These are phyloP conservation scores for Sardinella longiceps DNA, from an alignment of 2,797 vertebrate species.

Conservation along the genomic window DNA sequence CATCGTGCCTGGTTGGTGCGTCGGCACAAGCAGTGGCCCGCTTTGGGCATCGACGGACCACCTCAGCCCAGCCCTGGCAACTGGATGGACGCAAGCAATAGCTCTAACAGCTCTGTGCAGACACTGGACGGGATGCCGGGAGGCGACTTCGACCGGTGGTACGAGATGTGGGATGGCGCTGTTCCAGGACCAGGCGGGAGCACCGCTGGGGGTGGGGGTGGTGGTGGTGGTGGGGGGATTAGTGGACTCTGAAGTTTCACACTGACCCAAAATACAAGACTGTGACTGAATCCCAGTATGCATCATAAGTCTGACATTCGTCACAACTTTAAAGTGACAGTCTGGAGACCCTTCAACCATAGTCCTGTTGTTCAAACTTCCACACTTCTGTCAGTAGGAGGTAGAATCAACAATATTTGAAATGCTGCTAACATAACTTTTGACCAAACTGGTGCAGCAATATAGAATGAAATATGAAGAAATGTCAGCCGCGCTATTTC, in stretches of 20 bases:
- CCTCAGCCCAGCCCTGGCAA: neutral
- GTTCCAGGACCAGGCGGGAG: neutral
- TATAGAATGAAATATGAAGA: no score
- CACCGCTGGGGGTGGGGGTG: neutral
- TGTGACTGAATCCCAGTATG: no score
- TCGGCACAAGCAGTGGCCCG: neutral
- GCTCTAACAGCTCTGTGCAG: neutral
- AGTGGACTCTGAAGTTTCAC: neutral
- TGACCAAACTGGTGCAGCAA: no score
- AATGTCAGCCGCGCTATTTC: no score
- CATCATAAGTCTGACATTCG: no score
- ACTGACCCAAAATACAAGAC: conserved; percentile 4
- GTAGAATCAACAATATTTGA: no score
- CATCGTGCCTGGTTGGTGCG: neutral
- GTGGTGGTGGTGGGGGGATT: no score
- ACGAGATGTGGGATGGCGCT: conserved; percentile 2
- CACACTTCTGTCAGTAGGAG: no score
- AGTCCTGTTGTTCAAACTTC: no score
- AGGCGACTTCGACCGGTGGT: neutral
- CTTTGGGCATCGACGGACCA: neutral
- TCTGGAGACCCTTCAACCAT: no score
- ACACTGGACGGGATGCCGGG: neutral
- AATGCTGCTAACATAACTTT: no score
- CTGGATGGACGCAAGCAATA: conserved; percentile 13
- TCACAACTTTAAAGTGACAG: no score